phyloP scores from a whole-genome alignment of 2,888 invertebrate genomes.

The Amphipoea lucens region DNA sequence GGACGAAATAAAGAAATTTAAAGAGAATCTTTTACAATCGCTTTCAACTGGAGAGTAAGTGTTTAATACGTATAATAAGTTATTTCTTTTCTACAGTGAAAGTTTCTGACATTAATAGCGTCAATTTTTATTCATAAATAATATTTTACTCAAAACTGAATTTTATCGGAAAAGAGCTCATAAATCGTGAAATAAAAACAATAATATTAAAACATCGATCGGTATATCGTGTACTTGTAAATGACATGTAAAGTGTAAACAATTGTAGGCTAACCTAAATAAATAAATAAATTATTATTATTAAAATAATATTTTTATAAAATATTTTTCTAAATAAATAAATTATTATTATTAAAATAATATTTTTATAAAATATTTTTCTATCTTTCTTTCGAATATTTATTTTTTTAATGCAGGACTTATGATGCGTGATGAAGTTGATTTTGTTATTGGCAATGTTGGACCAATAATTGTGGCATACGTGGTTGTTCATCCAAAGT shows the following conservation, averaged over 20 bases:
- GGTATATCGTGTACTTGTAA: too few species aligned
- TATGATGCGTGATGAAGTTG: not conserved
- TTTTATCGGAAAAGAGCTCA: too few species aligned
- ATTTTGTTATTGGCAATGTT: not conserved
- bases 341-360: too few species aligned
- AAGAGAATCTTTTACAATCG: constrained; percentile 84
- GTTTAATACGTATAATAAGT: constrained; percentile 8
- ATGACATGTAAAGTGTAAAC: too few species aligned
- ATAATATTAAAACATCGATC: not conserved
- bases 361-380: too few species aligned
- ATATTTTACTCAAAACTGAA: not conserved
- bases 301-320: too few species aligned
- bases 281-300: too few species aligned
- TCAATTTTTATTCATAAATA: not conserved
- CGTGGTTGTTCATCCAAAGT: not conserved
- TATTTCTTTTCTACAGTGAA: not conserved
- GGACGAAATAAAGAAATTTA: constrained; percentile 86
- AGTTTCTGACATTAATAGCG: not conserved
- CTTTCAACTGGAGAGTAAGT: constrained; percentile 82
- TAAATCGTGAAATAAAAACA: not conserved
- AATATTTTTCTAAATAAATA: too few species aligned
- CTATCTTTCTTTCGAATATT: too few species aligned
- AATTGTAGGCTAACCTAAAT: too few species aligned
- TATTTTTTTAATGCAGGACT: not conserved
- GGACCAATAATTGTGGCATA: not conserved